Evolutionary conservation across 2,888 invertebrate genomes (phyloP).

Genomic region (Phortica okadai): DNA sequence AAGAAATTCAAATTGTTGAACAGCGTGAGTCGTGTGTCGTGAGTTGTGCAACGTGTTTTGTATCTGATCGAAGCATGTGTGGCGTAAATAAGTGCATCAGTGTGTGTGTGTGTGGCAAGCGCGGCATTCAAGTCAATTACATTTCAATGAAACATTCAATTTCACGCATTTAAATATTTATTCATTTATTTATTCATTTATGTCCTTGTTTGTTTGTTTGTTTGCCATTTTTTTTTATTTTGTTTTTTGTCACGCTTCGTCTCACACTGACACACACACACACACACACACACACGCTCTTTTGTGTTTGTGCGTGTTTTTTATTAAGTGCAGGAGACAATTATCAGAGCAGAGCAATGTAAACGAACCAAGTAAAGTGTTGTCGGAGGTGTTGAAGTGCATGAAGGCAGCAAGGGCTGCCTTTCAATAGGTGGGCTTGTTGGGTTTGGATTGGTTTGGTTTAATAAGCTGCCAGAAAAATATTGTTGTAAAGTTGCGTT

Average conservation of each 20-base stretch:
- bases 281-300: too few species aligned
- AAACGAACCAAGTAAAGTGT: too few species aligned
- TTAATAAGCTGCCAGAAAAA: too few species aligned
- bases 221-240: constrained; percentile 4
- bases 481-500: too few species aligned
- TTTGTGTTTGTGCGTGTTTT: neutral
- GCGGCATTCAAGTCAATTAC: constrained; percentile 47
- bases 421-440: too few species aligned
- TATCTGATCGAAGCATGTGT: neutral
- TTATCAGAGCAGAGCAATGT: neutral
- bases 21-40: neutral
- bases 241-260: neutral
- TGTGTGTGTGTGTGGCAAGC: neutral
- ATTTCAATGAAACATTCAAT: constrained; percentile 45
- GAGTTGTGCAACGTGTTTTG: too few species aligned
- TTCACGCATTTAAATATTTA: constrained; percentile 12
- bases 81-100: neutral
- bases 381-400: too few species aligned
- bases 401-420: too few species aligned
- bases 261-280: neutral
- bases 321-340: neutral
- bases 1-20: neutral
- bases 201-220: constrained; percentile 38
- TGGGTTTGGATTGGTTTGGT: too few species aligned
- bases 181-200: constrained; percentile 7